phyloP scores from a whole-genome alignment of 1,140 invertebrate genomes.

The Colletes latitarsis region DNA sequence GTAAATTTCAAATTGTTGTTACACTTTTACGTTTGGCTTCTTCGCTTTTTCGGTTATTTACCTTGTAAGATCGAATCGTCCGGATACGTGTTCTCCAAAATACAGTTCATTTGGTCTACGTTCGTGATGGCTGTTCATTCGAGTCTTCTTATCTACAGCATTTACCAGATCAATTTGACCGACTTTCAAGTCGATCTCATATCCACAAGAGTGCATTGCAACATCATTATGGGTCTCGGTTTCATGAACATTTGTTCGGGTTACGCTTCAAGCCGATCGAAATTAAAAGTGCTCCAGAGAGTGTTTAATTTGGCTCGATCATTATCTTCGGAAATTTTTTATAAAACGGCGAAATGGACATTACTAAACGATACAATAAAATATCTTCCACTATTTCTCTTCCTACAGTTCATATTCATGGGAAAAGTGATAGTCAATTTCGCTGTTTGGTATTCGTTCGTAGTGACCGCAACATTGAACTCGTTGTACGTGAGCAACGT shows the following conservation, averaged over 20 bases:
- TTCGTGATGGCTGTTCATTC: conserved; percentile 30
- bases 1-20: conserved; percentile 55
- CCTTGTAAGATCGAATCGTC: conserved; percentile 49
- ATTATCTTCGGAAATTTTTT: conserved; percentile 53
- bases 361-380: conserved; percentile 68
- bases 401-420: conserved; percentile 25
- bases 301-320: conserved; percentile 51
- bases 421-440: conserved; percentile 12
- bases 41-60: conserved; percentile 55
- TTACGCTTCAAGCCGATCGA: conserved; percentile 40
- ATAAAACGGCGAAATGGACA: conserved; percentile 51
- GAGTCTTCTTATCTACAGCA: not conserved
- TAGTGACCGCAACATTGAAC: conserved; percentile 59
- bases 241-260: conserved; percentile 30
- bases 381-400: conserved; percentile 56
- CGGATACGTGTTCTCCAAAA: conserved; percentile 29
- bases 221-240: conserved; percentile 58
- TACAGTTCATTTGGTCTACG: conserved; percentile 42
- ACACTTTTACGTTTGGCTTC: conserved; percentile 27
- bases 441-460: conserved; percentile 45
- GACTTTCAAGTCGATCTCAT: conserved; percentile 7
- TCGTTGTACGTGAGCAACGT: conserved; percentile 68
- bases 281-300: conserved; percentile 55
- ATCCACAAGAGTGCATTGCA: conserved; percentile 57
- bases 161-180: conserved; percentile 65